phyloP scores from a whole-genome alignment of 2,797 vertebrate genomes.

The Falco novaeseelandiae region DNA sequence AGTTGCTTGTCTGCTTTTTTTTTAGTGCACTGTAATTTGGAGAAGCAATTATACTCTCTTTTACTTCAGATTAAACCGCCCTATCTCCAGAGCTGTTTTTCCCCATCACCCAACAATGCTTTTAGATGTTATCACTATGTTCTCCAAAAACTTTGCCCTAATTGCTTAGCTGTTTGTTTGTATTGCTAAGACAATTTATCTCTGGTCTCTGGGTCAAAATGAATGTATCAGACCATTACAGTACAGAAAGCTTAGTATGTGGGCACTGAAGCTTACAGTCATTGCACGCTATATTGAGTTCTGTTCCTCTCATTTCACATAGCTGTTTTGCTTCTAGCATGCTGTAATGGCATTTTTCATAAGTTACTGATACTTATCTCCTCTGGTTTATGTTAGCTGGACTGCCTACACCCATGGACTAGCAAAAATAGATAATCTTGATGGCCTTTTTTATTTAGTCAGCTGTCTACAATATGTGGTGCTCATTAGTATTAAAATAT shows the following conservation, averaged over 20 bases:
- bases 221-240: constrained; percentile 70
- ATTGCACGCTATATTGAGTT: constrained; percentile 63
- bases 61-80: constrained; percentile 20
- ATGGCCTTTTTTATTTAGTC: constrained; percentile 11
- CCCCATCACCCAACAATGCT: constrained; percentile 25
- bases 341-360: constrained; percentile 69
- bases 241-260: constrained; percentile 66
- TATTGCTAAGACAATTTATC: constrained; percentile 72
- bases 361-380: constrained; percentile 70
- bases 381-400: constrained; percentile 17
- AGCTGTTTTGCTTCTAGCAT: constrained; percentile 51
- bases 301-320: constrained; percentile 54
- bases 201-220: constrained; percentile 72
- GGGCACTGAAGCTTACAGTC: constrained; percentile 67
- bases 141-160: constrained; percentile 63
- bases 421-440: neutral
- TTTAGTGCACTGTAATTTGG: constrained; percentile 7
- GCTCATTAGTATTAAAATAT: neutral
- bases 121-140: constrained; percentile 59
- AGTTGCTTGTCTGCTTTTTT: constrained; percentile 4
- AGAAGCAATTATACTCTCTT: constrained; percentile 24
- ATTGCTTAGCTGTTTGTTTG: constrained; percentile 72
- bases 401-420: neutral
- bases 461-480: neutral
- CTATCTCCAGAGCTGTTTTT: constrained; percentile 22